Conservation (phyloP, 1,140 invertebrate species). For the Cotesia chilonis region DNA sequence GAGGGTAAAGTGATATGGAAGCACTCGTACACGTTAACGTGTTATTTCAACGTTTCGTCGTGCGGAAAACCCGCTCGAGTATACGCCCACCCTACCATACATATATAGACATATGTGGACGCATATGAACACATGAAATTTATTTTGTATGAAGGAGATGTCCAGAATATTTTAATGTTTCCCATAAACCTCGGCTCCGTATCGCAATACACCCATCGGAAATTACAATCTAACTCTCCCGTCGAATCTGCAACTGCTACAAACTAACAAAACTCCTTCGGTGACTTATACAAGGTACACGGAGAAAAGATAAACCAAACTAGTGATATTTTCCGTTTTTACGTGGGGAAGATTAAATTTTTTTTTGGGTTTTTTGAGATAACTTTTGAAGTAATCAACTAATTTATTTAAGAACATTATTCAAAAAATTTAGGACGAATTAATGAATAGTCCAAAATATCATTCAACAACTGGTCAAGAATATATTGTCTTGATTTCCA, state of each 20-base stretch:
- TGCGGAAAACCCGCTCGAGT: slow-evolving; percentile 29
- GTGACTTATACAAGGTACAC: no score
- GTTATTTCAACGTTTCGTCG: slow-evolving; percentile 34
- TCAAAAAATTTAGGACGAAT: no score
- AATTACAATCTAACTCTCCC: slow-evolving; percentile 2
- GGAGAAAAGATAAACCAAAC: no score
- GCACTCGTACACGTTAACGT: background rate
- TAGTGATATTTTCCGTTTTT: no score
- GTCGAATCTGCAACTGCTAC: background rate
- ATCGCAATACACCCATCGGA: slow-evolving; percentile 15
- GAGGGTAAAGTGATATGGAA: slow-evolving; percentile 1
- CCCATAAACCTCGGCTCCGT: background rate
- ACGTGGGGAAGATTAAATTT: no score
- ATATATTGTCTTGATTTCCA: no score
- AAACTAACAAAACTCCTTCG: no score
- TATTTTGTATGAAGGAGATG: slow-evolving; percentile 15
- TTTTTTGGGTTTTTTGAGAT: no score
- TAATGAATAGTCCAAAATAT: no score
- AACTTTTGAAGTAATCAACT: no score
- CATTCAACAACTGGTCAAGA: no score
- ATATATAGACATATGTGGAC: slow-evolving; percentile 11
- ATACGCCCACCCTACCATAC: background rate
- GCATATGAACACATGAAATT: slow-evolving; percentile 6
- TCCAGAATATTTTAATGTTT: slow-evolving; percentile 14
- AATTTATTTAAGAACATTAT: no score